Evolutionary conservation across 2,797 vertebrate genomes (phyloP).

Genomic region (Vireo griseus): DNA sequence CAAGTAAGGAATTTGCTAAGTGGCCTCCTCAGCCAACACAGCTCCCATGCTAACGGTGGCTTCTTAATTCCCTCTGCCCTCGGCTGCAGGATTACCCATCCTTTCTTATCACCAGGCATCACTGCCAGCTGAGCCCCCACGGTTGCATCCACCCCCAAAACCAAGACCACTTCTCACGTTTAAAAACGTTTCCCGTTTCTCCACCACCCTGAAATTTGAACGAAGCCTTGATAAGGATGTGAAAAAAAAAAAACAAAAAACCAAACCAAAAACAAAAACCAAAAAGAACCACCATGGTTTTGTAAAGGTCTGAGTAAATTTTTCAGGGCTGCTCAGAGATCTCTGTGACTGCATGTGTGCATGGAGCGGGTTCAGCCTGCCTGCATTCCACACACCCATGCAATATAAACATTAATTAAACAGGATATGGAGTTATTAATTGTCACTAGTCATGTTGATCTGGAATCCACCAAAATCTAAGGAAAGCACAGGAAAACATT

Average conservation of each 20-base stretch:
- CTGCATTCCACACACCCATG: background rate
- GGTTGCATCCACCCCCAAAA: background rate
- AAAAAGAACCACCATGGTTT: background rate
- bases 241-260: too few relatives aligned
- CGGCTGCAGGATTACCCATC: background rate
- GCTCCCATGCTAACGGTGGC: background rate
- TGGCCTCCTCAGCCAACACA: constrained; percentile 33
- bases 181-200: background rate
- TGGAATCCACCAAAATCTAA: background rate
- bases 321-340: background rate
- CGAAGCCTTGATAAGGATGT: background rate
- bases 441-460: background rate
- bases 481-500: background rate
- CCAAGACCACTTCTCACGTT: background rate
- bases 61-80: constrained; percentile 12
- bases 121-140: accelerated
- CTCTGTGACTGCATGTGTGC: background rate
- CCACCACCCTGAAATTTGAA: background rate
- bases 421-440: background rate
- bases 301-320: background rate
- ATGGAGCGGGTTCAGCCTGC: background rate
- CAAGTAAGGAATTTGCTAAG: constrained; percentile 50
- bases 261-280: too few relatives aligned
- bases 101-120: background rate
- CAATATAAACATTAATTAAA: background rate